Evolutionary conservation across 2,888 invertebrate species (phyloP), one percentile per base, ranked within the genome.

Genomic region (Tolmerus cingulatus): DNA sequence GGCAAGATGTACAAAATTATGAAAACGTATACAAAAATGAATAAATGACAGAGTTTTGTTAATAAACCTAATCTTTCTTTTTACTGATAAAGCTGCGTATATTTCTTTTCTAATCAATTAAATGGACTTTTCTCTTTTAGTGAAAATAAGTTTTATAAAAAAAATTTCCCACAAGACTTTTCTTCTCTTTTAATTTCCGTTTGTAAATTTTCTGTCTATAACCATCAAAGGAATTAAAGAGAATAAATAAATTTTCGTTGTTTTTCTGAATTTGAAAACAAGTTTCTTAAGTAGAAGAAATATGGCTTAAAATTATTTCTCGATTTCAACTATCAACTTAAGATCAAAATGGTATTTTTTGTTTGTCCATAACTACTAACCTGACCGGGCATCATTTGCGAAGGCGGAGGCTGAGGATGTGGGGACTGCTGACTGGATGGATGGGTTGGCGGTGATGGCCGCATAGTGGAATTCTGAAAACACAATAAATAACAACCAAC

Each of bases 371-470:
- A 27, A 16, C 88, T 89, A 89, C 90, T 90, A 93, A 94, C 94
- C 93, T 96, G 96, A 90, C 94, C 95, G 91, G 96, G 95, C 95
- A 96, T 96, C 96, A 96, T 96, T 93, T 94, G 97, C 94, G 94
- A 97, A 94, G 95, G 97, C 94, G 93, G 97, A 94, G 93, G 97
- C 95, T 93, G 97, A 92, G 96, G 95, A 94, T 96, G 95, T 92
- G 96, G 96, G 93, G 97, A 98, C 93, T 97, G 98, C 93, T 98
- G 97, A 93, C 97, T 97, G 90, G 97, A 97, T 92, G 98, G 96
- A 90, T 96, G 96, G 89, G 96, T 96, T 88, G 96, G 96, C 88
- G 96, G 96, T 90, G 96, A 96, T 91, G 96, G 96, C 93, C 96
- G 95, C 93, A 96, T 95, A 90, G 96, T 96, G 88, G 96, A 96